phyloP scores from a whole-genome alignment of 2,113 vertebrate species.

The Nanorana parkeri region DNA sequence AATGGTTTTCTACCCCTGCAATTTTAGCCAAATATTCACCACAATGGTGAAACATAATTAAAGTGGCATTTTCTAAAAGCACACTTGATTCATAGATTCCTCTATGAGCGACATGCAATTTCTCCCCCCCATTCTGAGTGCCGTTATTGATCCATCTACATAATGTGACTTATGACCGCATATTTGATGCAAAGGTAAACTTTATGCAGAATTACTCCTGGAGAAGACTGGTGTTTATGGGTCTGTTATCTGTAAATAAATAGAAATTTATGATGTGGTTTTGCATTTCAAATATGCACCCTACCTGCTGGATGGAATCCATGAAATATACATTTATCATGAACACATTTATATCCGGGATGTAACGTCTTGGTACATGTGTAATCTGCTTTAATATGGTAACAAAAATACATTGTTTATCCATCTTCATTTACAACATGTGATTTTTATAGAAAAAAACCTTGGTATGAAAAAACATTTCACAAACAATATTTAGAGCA shows the following conservation, averaged over 20 bases:
- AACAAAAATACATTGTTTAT: constrained; percentile 17
- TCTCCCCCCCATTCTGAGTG: constrained; percentile 16
- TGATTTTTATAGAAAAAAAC: not conserved
- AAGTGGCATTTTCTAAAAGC: constrained; percentile 29
- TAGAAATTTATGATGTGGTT: constrained; percentile 47
- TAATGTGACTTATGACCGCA: constrained; percentile 56
- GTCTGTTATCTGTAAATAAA: constrained; percentile 51
- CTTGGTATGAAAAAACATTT: no score
- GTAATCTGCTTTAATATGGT: constrained; percentile 25
- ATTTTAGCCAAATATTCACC: not conserved
- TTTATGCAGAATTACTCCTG: constrained; percentile 55
- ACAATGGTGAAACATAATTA: constrained; percentile 41
- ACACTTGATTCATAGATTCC: constrained; percentile 40
- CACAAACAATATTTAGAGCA: no score
- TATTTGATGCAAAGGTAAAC: constrained; percentile 55
- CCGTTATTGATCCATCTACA: constrained; percentile 52
- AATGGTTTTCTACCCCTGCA: no score
- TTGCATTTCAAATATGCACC: constrained; percentile 40
- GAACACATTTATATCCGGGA: constrained; percentile 41
- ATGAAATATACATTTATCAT: constrained; percentile 21
- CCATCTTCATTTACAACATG: not conserved
- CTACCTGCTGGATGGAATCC: not conserved
- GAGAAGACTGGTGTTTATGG: constrained; percentile 44
- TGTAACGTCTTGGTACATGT: constrained; percentile 25
- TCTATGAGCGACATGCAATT: constrained; percentile 37